phyloP scores from a whole-genome alignment of 2,888 invertebrate genomes.

The Drosophila prostipennis region DNA sequence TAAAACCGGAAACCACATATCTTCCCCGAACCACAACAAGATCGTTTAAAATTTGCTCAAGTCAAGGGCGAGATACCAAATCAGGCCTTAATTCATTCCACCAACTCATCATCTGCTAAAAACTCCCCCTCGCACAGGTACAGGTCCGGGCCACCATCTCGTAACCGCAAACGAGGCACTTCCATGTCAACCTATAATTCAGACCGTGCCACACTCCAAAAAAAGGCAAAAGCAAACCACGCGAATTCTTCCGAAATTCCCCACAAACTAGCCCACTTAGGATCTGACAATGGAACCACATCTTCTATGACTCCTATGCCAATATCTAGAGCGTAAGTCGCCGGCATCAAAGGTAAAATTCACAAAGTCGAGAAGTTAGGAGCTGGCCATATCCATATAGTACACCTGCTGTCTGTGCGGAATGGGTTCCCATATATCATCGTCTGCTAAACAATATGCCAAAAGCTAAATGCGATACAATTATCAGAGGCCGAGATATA shows the following conservation, averaged over 20 bases:
- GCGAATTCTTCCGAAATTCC: slow-evolving; percentile 71
- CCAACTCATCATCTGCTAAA: slow-evolving; percentile 37
- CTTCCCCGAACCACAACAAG: slow-evolving; percentile 4
- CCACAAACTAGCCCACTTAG: slow-evolving; percentile 73
- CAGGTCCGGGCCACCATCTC: neutral
- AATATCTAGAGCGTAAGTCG: slow-evolving; percentile 31
- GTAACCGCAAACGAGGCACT: slow-evolving; percentile 65
- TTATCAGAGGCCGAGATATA: slow-evolving; percentile 55
- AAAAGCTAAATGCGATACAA: slow-evolving; percentile 72
- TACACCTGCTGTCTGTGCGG: slow-evolving; percentile 60
- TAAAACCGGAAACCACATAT: slow-evolving; percentile 30
- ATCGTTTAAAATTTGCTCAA: slow-evolving; percentile 26
- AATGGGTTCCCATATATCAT: slow-evolving; percentile 55
- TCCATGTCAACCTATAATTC: slow-evolving; percentile 67
- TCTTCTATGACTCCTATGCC: slow-evolving; percentile 15
- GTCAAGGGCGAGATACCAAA: slow-evolving; percentile 22
- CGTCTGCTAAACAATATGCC: slow-evolving; percentile 67
- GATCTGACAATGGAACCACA: slow-evolving; percentile 43
- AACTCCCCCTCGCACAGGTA: neutral
- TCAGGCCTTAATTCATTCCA: slow-evolving; percentile 30
- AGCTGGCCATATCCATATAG: slow-evolving; percentile 16
- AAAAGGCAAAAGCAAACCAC: slow-evolving; percentile 42
- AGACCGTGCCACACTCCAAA: slow-evolving; percentile 39
- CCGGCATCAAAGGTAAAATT: slow-evolving; percentile 37
- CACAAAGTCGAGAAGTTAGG: slow-evolving; percentile 12